Percentiles rank a stretch among this genome's conserved stretches.
Conservation (phyloP, 2,113 vertebrate species). For the Galbula dea region DNA sequence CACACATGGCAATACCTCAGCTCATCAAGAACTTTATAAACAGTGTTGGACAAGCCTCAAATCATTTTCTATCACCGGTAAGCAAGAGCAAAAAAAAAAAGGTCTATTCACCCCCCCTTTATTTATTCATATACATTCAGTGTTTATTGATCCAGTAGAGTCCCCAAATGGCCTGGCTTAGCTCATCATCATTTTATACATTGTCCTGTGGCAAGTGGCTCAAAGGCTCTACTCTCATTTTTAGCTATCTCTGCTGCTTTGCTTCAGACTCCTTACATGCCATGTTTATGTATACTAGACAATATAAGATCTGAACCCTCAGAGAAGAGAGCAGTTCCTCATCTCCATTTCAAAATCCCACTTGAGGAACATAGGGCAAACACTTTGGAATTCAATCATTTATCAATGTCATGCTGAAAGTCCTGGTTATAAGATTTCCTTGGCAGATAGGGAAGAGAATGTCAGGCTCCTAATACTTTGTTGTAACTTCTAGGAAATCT, state of each 20-base stretch:
- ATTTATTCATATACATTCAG: neutral
- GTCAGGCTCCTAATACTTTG: neutral
- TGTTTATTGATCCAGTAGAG: neutral
- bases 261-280: neutral
- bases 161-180: neutral
- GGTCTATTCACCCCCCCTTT: neutral
- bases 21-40: neutral
- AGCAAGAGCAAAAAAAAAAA: neutral
- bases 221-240: neutral
- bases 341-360: conserved; percentile 18
- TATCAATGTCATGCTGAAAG: neutral
- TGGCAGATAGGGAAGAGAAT: neutral
- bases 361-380: conserved; percentile 23
- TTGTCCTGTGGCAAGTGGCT: neutral
- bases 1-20: neutral
- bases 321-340: neutral
- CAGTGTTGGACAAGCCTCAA: neutral
- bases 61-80: neutral
- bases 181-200: neutral
- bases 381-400: neutral
- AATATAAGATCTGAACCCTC: neutral
- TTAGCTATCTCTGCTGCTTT: neutral
- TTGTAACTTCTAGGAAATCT: neutral
- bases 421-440: neutral
- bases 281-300: neutral